Evolutionary conservation across 35 echinoderm and acorn worm genomes (phyloP), one percentile per base, ranked within the genome.

Genomic region (Stichopus chloronotus): DNA sequence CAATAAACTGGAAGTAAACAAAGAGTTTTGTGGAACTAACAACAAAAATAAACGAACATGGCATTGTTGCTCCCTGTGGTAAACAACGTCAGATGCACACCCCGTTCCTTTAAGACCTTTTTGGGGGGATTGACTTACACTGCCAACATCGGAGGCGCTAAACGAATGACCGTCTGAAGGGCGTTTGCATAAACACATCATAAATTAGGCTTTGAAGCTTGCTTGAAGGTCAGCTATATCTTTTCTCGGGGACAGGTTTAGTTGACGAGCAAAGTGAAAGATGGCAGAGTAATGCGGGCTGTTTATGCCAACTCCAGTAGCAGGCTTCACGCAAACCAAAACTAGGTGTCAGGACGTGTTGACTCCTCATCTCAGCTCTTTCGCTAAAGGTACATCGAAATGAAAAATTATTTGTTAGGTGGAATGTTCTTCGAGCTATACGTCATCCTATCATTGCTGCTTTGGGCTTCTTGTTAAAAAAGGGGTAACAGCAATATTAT

Each of bases 161-260:
- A 58, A 6, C 17, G 20, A 25, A 10, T 85, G 82, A 85, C 82
- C 82, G 17, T 58, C 55, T 58, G 52, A 59, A 85, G 82, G 82
- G 82, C 82, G 82, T 85, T 85, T 85, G 82, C 82, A 85, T 85
- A 85, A 85, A 85, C 82, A 85, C 52, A 58, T 85, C 82, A 53
- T 85, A 85, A 85, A 85, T 85, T 85, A 58, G 17, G 8, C 57
- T 85, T 6, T 58, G 55, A 85, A 58, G n/a, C 19, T 85, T 74
- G 57, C 58, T 20, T 56, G 14, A 59, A 85, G 82, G 82, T 85
- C 82, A 85, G 82, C n/a, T 17, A 58, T 22, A 59, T 53, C n/a
- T 85, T 85, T 16, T 58, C 25, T n/a, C 80, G n/a, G 55, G 80
- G 80, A 55, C 52, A 56, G 55, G n/a, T 83, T 83, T 52, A 55